Conservation (phyloP, 2,888 invertebrate genomes). For the Ennomos erosarius region DNA sequence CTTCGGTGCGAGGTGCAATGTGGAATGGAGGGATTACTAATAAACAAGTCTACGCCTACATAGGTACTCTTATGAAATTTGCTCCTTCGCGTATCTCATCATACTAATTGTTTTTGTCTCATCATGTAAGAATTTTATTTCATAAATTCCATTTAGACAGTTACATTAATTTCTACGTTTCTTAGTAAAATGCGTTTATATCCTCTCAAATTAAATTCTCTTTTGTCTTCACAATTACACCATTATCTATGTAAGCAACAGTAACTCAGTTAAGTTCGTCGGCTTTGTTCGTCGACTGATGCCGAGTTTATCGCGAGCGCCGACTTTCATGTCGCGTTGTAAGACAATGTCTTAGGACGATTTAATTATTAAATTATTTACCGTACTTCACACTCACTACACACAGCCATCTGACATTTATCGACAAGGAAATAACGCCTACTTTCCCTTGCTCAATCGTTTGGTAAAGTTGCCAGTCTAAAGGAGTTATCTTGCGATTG, state of each 20-base stretch:
- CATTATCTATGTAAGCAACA: conserved; percentile 16
- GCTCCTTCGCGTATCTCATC: too few species aligned
- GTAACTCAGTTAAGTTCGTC: conserved; percentile 17
- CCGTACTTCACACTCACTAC: conserved; percentile 35
- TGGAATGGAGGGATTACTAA: too few species aligned
- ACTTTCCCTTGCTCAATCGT: conserved; percentile 3
- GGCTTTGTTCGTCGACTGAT: conserved; percentile 12
- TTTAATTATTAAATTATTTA: conserved; percentile 69
- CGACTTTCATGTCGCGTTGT: conserved; percentile 51
- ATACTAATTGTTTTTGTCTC: too few species aligned
- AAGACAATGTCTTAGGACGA: conserved; percentile 50
- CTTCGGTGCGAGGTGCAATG: too few species aligned
- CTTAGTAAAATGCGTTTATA: background rate
- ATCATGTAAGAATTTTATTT: too few species aligned
- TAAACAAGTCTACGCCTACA: too few species aligned
- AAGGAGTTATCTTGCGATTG: conserved; percentile 39
- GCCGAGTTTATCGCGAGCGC: conserved; percentile 36
- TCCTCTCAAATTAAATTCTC: background rate
- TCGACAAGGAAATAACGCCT: background rate
- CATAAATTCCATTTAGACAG: too few species aligned
- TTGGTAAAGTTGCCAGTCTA: conserved; percentile 18
- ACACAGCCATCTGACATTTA: conserved; percentile 8
- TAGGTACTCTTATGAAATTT: too few species aligned
- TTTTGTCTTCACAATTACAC: conserved; percentile 7
- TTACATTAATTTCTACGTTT: too few species aligned